A percentile compares a stretch with the other conserved stretches of the same genome.
phyloP scores from a whole-genome alignment of 2,888 invertebrate species.

The Rhingia rostrata region DNA sequence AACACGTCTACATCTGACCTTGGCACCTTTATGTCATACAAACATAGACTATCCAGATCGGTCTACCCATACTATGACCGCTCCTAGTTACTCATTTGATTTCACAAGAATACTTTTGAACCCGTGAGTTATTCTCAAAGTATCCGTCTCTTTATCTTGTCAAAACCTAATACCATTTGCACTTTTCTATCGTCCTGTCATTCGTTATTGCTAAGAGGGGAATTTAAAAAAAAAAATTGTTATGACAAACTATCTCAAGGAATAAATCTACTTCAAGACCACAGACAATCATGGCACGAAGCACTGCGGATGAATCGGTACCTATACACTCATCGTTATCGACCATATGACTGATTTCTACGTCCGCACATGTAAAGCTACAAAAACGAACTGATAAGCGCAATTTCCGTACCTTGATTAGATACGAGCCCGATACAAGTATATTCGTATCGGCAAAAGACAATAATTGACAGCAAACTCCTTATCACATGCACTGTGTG shows the following conservation, averaged over 20 bases:
- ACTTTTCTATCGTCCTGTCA: constrained; percentile 10
- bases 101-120: background rate
- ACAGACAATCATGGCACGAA: background rate
- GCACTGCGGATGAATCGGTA: background rate
- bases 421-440: constrained; percentile 4
- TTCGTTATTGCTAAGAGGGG: background rate
- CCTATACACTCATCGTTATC: constrained; percentile 3
- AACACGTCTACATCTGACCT: too few relatives aligned
- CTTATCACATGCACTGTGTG: constrained; percentile 42
- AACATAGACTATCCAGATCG: too few relatives aligned
- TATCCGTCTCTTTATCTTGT: background rate
- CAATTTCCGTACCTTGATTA: constrained; percentile 33
- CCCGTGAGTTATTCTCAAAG: background rate
- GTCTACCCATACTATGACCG: background rate
- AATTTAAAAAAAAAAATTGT: background rate
- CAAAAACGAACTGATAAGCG: constrained; percentile 26
- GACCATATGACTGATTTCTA: constrained; percentile 30
- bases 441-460: background rate
- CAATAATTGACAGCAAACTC: constrained; percentile 24
- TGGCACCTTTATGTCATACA: too few relatives aligned
- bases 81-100: background rate
- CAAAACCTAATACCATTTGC: constrained; percentile 8
- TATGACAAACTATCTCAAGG: constrained; percentile 9
- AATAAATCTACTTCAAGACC: constrained; percentile 5
- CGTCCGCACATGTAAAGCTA: background rate